Evolutionary conservation across 2,888 invertebrate genomes (phyloP).

Genomic region (Aphelenchoides bicaudatus): DNA sequence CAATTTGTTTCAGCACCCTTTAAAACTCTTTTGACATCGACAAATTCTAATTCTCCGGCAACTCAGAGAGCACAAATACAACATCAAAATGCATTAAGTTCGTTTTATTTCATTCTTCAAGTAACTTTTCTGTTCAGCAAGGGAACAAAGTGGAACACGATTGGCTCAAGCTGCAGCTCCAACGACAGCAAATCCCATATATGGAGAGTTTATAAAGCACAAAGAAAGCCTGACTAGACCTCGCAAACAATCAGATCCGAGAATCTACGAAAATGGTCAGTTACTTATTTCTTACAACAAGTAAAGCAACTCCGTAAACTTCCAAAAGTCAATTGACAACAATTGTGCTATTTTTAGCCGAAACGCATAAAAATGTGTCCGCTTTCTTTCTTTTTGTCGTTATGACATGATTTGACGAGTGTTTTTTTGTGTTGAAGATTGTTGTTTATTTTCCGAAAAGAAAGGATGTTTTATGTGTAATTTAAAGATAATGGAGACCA

Average conservation of each 20-base stretch:
- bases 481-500: no score
- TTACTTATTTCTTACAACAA: no score
- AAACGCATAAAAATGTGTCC: no score
- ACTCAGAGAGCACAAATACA: neutral
- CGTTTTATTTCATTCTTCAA: neutral
- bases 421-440: no score
- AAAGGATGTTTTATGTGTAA: no score
- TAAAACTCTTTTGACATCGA: slow-evolving; percentile 25
- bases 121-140: neutral
- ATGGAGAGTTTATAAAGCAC: slow-evolving; percentile 16
- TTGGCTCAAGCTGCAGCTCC: slow-evolving; percentile 8
- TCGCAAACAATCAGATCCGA: slow-evolving; percentile 10
- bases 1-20: slow-evolving; percentile 27
- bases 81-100: neutral
- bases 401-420: no score
- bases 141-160: slow-evolving; percentile 8
- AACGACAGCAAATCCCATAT: neutral
- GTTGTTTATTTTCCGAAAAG: no score
- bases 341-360: no score
- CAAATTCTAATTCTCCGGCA: slow-evolving; percentile 22
- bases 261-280: slow-evolving; percentile 7
- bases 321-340: no score
- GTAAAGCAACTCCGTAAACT: no score
- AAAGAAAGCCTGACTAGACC: slow-evolving; percentile 15
- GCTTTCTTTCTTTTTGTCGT: no score